Base-by-base conservation (phyloP, 2,797 vertebrate species). In the Hypotaenidia philippensis region DNA sequence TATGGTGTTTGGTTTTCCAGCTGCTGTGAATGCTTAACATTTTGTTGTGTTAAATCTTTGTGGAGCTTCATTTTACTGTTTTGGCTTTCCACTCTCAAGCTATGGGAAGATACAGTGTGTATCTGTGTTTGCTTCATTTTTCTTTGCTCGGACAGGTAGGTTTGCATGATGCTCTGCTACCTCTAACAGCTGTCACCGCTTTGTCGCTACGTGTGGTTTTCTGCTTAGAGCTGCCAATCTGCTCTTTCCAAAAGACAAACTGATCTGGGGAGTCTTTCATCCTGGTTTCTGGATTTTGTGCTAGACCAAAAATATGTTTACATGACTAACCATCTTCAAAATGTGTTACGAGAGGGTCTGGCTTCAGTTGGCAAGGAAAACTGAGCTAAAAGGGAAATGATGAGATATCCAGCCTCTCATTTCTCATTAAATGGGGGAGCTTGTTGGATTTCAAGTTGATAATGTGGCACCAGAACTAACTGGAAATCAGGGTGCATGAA, bases 401-500 rank as follows among this genome's bases (percentile, higher is more conserved):
- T 17, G 53, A 36, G 52, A 25, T 21, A 7, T 2, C 1, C 9
- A 52, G 57, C 56, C 17, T 56, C 44, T 68, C 7, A 9, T 44
- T 74, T 40, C 31, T 20, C 21, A 5, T 10, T 22, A 8, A 49
- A 21, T 14, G 4, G 22, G 23, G 29, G 49, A 66, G 25, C 26
- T 23, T 8, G 2, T 8, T 47, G 76, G 16, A 21, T 27, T 56
- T 52, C n/a, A 25, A 1, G 22, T 5, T 26, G 60, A 4, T 40
- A 65, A 20, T 10, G 41, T 3, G 15, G 47, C 82, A n/a, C 69
- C 34, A n/a, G 17, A 60, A 83, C 5, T n/a, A 26, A n/a, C 11
- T 2, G 3, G 1, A 29, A 29, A 45, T 15, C 10, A 12, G 70
- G 21, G 20, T 2, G 0, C 4, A 0, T 5, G 20, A 23, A 14